Conservation (phyloP, 2,113 vertebrate genomes). For the Cervus canadensis region DNA sequence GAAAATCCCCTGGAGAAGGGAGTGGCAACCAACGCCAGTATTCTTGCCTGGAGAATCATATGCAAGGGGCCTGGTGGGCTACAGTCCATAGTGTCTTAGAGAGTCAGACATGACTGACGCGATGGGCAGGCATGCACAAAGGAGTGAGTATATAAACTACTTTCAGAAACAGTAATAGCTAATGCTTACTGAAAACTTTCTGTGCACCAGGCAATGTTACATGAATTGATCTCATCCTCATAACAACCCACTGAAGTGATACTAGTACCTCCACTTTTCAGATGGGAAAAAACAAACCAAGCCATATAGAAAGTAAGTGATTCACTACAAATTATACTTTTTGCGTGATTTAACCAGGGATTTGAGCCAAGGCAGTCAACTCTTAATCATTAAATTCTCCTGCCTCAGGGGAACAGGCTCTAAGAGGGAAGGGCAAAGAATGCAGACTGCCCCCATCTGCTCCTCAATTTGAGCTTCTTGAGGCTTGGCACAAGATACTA, state of each 20-base stretch:
- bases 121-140: background rate
- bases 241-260: background rate
- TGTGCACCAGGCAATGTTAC: background rate
- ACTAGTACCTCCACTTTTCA: background rate
- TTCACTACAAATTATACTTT: background rate
- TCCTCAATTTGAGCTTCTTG: background rate
- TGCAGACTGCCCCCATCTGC: no score
- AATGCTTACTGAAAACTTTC: background rate
- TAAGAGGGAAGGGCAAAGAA: background rate
- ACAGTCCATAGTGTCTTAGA: background rate
- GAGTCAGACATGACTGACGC: background rate
- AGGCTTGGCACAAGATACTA: background rate
- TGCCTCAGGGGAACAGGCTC: background rate
- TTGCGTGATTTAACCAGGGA: rapidly evolving
- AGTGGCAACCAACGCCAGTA: background rate
- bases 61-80: background rate
- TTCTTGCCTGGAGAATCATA: background rate
- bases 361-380: background rate
- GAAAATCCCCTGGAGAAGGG: background rate
- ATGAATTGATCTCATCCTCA: background rate
- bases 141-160: background rate
- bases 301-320: background rate
- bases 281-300: background rate
- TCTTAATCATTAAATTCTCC: background rate
- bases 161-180: background rate